Conservation (phyloP, 1,140 invertebrate genomes). For the Orius insidiosus region DNA sequence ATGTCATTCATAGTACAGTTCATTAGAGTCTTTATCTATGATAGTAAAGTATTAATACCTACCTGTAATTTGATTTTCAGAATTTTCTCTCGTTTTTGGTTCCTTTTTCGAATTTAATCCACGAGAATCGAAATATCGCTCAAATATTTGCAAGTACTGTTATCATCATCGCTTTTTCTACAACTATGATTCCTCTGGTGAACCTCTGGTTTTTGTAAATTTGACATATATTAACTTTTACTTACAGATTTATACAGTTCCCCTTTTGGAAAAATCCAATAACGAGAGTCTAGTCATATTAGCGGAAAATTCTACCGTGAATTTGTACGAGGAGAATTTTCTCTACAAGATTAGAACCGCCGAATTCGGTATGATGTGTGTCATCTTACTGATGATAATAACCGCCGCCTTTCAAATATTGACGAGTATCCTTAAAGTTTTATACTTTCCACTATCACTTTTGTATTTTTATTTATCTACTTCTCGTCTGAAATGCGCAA, state of each 20-base stretch:
- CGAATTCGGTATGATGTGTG: slow-evolving; percentile 67
- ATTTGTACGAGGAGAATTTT: too few relatives aligned
- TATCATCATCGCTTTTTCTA: slow-evolving; percentile 37
- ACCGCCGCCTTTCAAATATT: slow-evolving; percentile 77
- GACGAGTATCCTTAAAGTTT: slow-evolving; percentile 64
- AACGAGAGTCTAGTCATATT: too few relatives aligned
- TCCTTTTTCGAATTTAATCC: slow-evolving; percentile 28
- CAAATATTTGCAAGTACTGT: slow-evolving; percentile 52
- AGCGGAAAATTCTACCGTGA: too few relatives aligned
- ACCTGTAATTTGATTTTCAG: slow-evolving; percentile 16
- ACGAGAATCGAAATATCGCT: slow-evolving; percentile 51
- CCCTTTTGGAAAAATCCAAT: too few relatives aligned
- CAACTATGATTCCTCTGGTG: slow-evolving; percentile 27
- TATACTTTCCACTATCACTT: slow-evolving; percentile 23
- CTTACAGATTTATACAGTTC: too few relatives aligned
- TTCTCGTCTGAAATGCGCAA: slow-evolving; percentile 10
- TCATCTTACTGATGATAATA: slow-evolving; percentile 67
- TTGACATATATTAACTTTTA: background rate
- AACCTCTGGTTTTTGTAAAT: too few relatives aligned
- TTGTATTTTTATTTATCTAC: slow-evolving; percentile 19
- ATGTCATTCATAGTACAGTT: too few relatives aligned
- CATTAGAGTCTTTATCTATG: too few relatives aligned
- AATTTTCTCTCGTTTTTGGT: slow-evolving; percentile 15
- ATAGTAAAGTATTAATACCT: too few relatives aligned
- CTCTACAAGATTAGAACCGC: too few relatives aligned